Evolutionary conservation across 2,888 invertebrate genomes (phyloP).

Genomic region (Leptinotarsa rubiginosa): DNA sequence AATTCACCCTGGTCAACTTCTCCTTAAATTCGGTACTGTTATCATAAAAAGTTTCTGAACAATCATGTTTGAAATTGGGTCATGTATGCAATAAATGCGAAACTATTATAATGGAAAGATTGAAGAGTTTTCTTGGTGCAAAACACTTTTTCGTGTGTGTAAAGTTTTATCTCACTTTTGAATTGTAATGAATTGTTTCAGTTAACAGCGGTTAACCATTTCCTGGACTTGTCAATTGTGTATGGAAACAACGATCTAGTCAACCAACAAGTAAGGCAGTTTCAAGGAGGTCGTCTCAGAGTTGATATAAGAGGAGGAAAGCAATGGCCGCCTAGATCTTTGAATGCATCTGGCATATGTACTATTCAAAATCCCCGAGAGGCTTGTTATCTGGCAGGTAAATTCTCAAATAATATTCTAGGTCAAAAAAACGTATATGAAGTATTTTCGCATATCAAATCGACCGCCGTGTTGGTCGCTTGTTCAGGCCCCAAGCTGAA

Average conservation of each 20-base stretch:
- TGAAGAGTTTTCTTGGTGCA: too few species aligned
- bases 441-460: too few species aligned
- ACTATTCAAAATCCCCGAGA: slow-evolving; percentile 71
- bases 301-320: slow-evolving; percentile 73
- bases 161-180: too few species aligned
- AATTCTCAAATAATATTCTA: not conserved
- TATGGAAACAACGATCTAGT: slow-evolving; percentile 81
- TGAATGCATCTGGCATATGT: slow-evolving; percentile 79
- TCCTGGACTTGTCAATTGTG: slow-evolving; percentile 82
- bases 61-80: too few species aligned
- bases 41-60: too few species aligned
- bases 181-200: slow-evolving; percentile 57
- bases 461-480: too few species aligned
- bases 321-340: slow-evolving; percentile 78
- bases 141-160: too few species aligned
- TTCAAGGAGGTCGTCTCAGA: slow-evolving; percentile 77
- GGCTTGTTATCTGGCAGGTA: slow-evolving; percentile 82
- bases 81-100: too few species aligned
- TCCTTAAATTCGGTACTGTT: too few species aligned
- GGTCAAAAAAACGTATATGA: not conserved
- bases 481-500: too few species aligned
- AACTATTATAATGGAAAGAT: too few species aligned
- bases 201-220: slow-evolving; percentile 78
- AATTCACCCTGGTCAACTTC: too few species aligned
- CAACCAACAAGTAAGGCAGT: slow-evolving; percentile 75